These are phyloP conservation scores for Halyomorpha halys DNA, from an alignment of 1,140 invertebrate species.

Conservation along the genomic window DNA sequence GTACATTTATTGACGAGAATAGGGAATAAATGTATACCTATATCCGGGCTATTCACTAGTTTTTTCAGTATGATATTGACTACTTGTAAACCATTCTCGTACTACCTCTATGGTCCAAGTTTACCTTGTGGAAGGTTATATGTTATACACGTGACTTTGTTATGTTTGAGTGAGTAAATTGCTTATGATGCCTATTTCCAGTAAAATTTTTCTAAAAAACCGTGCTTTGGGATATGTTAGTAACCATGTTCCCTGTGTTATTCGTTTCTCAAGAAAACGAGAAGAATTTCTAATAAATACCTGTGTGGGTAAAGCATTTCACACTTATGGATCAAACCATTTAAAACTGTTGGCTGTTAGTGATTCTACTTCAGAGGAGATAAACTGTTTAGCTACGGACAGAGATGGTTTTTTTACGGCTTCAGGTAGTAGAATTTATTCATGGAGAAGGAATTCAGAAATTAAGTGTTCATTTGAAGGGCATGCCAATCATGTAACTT, in stretches of 20 bases:
- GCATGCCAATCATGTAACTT: slow-evolving; percentile 57
- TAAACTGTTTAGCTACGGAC: slow-evolving; percentile 71
- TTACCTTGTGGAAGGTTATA: no score
- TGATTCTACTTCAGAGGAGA: slow-evolving; percentile 66
- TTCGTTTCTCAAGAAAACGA: slow-evolving; percentile 70
- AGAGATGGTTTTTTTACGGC: slow-evolving; percentile 73
- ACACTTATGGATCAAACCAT: slow-evolving; percentile 78
- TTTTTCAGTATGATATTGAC: no score
- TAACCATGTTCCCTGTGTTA: slow-evolving; percentile 76
- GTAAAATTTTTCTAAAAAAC: slow-evolving; percentile 71
- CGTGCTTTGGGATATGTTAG: slow-evolving; percentile 86
- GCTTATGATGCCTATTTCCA: slow-evolving; percentile 34
- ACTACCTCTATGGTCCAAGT: no score
- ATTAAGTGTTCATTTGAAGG: slow-evolving; percentile 72
- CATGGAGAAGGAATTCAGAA: slow-evolving; percentile 80
- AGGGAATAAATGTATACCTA: no score
- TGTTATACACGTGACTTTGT: no score
- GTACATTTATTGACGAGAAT: no score
- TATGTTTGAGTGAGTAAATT: no score
- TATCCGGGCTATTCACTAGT: no score
- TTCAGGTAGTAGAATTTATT: slow-evolving; percentile 62
- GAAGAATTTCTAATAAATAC: slow-evolving; percentile 84
- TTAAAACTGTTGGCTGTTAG: slow-evolving; percentile 75
- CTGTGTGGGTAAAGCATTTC: slow-evolving; percentile 80
- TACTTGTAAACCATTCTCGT: no score